These are phyloP conservation scores for Triplophysa rosa DNA, from an alignment of 2,113 vertebrate species.

Conservation along the genomic window DNA sequence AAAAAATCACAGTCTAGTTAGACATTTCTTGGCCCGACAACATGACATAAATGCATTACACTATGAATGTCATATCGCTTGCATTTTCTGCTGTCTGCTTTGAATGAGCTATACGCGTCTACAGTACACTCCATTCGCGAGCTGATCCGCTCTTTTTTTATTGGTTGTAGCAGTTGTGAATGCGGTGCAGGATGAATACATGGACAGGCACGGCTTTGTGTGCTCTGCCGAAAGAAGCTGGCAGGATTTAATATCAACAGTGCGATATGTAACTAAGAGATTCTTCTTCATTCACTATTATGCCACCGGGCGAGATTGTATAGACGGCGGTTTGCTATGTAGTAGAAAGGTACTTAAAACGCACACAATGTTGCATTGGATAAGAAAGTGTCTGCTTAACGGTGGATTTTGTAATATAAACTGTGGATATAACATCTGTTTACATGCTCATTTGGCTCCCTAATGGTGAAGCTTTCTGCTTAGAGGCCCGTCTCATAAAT, in stretches of 20 bases:
- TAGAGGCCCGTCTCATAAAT: not conserved
- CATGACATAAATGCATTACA: not conserved
- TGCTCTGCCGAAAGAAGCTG: not conserved
- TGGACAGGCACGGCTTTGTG: not conserved
- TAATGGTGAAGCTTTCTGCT: not conserved
- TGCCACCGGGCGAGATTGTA: slow-evolving; percentile 2
- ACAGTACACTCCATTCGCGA: not conserved
- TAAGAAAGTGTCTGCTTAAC: not conserved
- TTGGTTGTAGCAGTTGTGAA: slow-evolving; percentile 1
- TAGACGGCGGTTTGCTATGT: not conserved
- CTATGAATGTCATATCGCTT: not conserved
- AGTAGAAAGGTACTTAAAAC: not conserved
- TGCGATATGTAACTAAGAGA: not conserved
- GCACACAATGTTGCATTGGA: not conserved
- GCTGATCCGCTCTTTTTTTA: slow-evolving; percentile 20
- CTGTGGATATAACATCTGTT: slow-evolving; percentile 3
- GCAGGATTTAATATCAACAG: slow-evolving; percentile 6
- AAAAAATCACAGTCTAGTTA: no score
- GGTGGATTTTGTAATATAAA: not conserved
- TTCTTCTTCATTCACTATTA: slow-evolving; percentile 1
- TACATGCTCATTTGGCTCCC: not conserved
- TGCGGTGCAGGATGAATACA: not conserved
- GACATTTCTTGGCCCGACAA: no score
- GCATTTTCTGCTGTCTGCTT: slow-evolving; percentile 1
- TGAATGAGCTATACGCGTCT: slow-evolving; percentile 11